A percentile compares a stretch with the other conserved stretches of the same genome.
Evolutionary conservation across 2,888 invertebrate genomes (phyloP).

Genomic region (Noctua pronuba): DNA sequence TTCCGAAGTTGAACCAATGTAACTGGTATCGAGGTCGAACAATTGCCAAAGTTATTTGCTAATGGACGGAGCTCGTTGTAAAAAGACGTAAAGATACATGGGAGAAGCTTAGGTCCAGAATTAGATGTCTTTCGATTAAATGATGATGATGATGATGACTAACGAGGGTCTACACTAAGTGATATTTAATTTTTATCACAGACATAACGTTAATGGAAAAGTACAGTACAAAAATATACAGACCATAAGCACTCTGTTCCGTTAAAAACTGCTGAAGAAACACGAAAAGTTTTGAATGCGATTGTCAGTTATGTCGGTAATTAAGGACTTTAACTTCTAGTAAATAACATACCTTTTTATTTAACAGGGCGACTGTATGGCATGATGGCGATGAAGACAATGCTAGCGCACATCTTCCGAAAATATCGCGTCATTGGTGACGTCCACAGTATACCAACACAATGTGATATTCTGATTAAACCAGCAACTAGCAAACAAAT

Average conservation of each 20-base stretch:
- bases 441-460: slow-evolving; percentile 21
- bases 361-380: slow-evolving; percentile 41
- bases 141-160: neutral
- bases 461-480: slow-evolving; percentile 35
- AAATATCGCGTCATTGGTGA: slow-evolving; percentile 39
- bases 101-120: neutral
- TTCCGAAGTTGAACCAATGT: neutral
- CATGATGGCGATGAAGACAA: slow-evolving; percentile 50
- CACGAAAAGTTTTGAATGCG: neutral
- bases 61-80: neutral
- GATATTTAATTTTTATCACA: too few species aligned
- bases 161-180: neutral
- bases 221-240: neutral
- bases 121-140: neutral
- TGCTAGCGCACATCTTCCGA: slow-evolving; percentile 50
- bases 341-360: neutral
- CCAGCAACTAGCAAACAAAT: slow-evolving; percentile 37
- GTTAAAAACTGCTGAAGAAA: neutral
- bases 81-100: neutral
- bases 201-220: too few species aligned
- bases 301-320: neutral
- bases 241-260: neutral
- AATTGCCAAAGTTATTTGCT: neutral
- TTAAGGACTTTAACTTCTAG: neutral
- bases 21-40: neutral